These are phyloP conservation scores for Falco novaeseelandiae DNA, from an alignment of 2,797 vertebrate species.

Conservation along the genomic window DNA sequence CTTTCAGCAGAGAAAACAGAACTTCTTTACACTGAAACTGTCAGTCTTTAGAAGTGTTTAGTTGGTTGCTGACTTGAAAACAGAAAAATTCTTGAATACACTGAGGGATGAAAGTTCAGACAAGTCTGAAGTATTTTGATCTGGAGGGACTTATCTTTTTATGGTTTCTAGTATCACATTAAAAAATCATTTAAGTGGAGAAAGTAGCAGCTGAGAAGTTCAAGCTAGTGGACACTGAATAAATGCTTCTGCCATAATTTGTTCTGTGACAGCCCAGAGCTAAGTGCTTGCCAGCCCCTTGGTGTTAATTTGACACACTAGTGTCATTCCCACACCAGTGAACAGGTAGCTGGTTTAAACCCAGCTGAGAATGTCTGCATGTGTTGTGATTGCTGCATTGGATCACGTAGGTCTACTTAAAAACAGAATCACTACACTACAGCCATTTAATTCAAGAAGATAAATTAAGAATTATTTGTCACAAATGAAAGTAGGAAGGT, in stretches of 20 bases:
- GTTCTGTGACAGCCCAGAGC: not conserved
- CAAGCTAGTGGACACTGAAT: not conserved
- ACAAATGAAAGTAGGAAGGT: not conserved
- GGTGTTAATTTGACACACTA: not conserved
- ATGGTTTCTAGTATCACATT: not conserved
- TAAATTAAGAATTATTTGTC: not conserved
- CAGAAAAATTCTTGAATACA: not conserved
- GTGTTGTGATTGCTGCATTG: not conserved
- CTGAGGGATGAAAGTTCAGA: not conserved
- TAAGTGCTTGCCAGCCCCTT: not conserved
- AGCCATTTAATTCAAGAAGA: not conserved
- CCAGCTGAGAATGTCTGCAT: not conserved
- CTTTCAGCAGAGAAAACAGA: not conserved
- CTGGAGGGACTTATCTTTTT: not conserved
- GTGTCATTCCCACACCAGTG: rapidly evolving
- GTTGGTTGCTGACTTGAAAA: not conserved
- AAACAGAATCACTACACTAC: not conserved
- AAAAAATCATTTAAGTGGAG: not conserved
- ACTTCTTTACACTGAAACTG: not conserved
- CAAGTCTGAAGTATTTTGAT: not conserved
- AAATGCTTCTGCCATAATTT: not conserved
- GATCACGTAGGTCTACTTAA: not conserved
- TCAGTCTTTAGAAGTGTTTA: not conserved
- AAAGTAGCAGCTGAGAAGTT: not conserved
- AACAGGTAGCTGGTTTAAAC: not conserved